A percentile compares a stretch with the other conserved stretches of the same genome.
These are phyloP conservation scores for Rhincodon typus DNA, from an alignment of 2,797 vertebrate species.

Conservation along the genomic window DNA sequence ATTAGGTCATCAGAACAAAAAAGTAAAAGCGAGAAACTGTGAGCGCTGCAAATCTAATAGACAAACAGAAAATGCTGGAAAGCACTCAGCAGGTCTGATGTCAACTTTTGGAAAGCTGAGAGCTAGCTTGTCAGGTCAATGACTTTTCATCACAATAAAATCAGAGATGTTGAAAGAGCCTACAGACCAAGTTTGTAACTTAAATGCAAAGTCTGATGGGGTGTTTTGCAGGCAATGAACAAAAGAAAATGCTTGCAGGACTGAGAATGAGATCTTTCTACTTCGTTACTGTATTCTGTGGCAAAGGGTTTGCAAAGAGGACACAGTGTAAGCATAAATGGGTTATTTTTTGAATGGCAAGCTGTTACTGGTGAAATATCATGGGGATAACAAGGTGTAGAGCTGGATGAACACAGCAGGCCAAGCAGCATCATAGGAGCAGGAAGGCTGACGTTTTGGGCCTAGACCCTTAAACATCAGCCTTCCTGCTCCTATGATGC, in stretches of 20 bases:
- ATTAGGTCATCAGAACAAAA: neutral
- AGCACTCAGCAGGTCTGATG: neutral
- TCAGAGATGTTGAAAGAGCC: neutral
- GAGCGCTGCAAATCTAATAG: neutral
- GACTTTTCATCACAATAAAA: neutral
- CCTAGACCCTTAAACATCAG: no score
- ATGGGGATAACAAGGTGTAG: no score
- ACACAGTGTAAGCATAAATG: no score
- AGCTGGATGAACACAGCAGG: no score
- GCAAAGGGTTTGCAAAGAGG: neutral
- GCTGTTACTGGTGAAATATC: no score
- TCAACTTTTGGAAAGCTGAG: neutral
- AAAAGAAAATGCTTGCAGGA: neutral
- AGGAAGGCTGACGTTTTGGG: no score
- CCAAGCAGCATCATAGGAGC: no score
- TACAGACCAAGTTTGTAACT: neutral
- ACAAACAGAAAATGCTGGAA: neutral
- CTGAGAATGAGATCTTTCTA: neutral
- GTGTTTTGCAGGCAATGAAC: neutral
- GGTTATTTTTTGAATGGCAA: no score
- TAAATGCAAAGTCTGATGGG: neutral
- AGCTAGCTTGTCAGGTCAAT: neutral
- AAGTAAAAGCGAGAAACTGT: neutral
- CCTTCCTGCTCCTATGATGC: no score
- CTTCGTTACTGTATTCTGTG: neutral